These are phyloP conservation scores for Lepus timidus DNA, from an alignment of 2,113 vertebrate species.

Conservation along the genomic window DNA sequence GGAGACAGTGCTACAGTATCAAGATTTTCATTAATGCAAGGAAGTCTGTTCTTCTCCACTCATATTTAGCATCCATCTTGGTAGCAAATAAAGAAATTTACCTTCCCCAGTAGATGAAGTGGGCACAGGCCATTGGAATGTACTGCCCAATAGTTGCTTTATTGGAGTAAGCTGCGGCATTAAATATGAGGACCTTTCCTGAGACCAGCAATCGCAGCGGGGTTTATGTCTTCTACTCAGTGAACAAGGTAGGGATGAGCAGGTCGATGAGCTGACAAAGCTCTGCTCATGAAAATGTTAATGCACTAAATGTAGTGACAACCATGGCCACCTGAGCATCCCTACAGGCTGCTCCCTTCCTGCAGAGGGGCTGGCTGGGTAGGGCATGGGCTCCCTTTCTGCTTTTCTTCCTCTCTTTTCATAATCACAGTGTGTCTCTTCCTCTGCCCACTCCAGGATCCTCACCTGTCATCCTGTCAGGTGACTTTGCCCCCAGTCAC, in stretches of 20 bases:
- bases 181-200: background rate
- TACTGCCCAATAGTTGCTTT: slow-evolving; percentile 25
- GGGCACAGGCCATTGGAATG: slow-evolving; percentile 32
- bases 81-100: slow-evolving; percentile 58
- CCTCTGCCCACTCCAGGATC: background rate
- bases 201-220: background rate
- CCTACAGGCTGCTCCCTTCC: background rate
- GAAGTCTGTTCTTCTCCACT: slow-evolving; percentile 29
- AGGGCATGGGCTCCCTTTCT: background rate
- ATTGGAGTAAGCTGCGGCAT: background rate
- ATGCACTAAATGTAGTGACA: background rate
- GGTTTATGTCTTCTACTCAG: background rate
- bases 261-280: background rate
- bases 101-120: slow-evolving; percentile 25
- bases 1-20: slow-evolving; percentile 72
- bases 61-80: background rate
- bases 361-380: background rate
- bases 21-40: slow-evolving; percentile 67
- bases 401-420: background rate
- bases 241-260: background rate
- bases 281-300: background rate
- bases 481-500: background rate
- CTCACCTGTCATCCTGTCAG: background rate
- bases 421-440: background rate
- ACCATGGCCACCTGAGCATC: background rate